These are phyloP conservation scores for Chrysodeixis includens DNA, from an alignment of 2,888 invertebrate genomes.

Conservation along the genomic window DNA sequence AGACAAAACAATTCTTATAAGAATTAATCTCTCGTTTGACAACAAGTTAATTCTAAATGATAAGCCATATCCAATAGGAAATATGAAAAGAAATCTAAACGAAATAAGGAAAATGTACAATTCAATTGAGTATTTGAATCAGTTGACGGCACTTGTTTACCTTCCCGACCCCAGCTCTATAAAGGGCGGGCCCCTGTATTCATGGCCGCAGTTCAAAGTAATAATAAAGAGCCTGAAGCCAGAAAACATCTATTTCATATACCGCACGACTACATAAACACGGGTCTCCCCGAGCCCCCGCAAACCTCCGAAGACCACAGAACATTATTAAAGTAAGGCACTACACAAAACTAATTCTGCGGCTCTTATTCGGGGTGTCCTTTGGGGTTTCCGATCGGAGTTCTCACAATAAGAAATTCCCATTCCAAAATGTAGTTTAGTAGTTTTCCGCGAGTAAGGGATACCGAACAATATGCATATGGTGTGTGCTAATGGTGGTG, in stretches of 20 bases:
- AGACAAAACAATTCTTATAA: constrained; percentile 41
- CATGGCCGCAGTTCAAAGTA: constrained; percentile 82
- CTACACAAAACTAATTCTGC: constrained; percentile 85
- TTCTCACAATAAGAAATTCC: constrained; percentile 70
- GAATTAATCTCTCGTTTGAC: constrained; percentile 32
- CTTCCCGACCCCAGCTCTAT: constrained; percentile 76
- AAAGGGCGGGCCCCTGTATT: constrained; percentile 73
- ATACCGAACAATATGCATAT: constrained; percentile 68
- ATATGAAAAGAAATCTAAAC: constrained; percentile 66
- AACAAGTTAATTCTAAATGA: constrained; percentile 36
- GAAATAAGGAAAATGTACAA: constrained; percentile 76
- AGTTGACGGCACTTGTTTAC: constrained; percentile 84
- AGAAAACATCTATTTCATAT: constrained; percentile 88
- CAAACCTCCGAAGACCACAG: constrained; percentile 84
- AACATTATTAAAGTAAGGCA: constrained; percentile 85
- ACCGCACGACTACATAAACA: constrained; percentile 82
- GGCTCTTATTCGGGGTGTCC: constrained; percentile 78
- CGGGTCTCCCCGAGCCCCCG: constrained; percentile 75
- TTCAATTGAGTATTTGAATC: constrained; percentile 81
- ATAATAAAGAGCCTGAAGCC: constrained; percentile 89
- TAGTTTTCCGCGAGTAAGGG: constrained; percentile 60
- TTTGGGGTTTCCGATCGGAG: constrained; percentile 73
- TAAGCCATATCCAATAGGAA: constrained; percentile 49
- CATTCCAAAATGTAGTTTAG: constrained; percentile 64
- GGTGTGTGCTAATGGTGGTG: constrained; percentile 71